Base-by-base conservation (phyloP, 2,888 invertebrate genomes). In the Drosophila fulvimacula region DNA sequence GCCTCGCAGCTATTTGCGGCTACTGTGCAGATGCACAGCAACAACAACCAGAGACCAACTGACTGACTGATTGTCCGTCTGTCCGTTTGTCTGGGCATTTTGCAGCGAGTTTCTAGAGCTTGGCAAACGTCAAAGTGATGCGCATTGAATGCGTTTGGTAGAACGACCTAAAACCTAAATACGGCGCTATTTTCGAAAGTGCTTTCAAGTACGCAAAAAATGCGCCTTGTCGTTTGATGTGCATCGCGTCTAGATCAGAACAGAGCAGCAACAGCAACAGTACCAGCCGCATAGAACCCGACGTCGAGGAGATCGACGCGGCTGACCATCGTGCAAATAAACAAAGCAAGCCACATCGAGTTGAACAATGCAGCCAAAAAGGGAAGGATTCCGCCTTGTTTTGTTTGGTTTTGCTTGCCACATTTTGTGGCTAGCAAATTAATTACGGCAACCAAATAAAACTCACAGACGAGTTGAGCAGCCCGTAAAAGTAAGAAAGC, bases 111-210 rank as follows among this genome's bases (percentile, higher is more conserved):
- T 79, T 79, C 61, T 77, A 77, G 75, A 79, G 72, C 79, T 79
- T 74, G 73, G 79, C 79, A 79, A 74, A 79, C 81, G 82, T 82
- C 82, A 82, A 82, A 76, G 82, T 82, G 82, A 74, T 81, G 73
- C 74, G 82, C 79, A 69, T 76, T 82, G 82, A 82, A 82, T 82
- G 81, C 76, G 69, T 77, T 75, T 74, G 72, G 66, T 64, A 77
- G 70, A 76, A 75, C 82, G 82, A 82, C 84, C 84, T 81, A 84
- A 84, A 84, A 84, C 84, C 84, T 84, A 84, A 84, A 84, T 82
- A 84, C 84, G 79, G 82, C 79, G 79, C 76, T 82, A 82, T 82
- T 82, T 82, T 79, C 77, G 76, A 75, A 76, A 77, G 77, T 79
- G 69, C 79, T 76, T 78, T 78, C 79, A 78, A 78, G 78, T 76